Evolutionary conservation across 1,140 invertebrate species (phyloP), one percentile per base, ranked within the genome.

Genomic region (Fragariocoptes setiger): DNA sequence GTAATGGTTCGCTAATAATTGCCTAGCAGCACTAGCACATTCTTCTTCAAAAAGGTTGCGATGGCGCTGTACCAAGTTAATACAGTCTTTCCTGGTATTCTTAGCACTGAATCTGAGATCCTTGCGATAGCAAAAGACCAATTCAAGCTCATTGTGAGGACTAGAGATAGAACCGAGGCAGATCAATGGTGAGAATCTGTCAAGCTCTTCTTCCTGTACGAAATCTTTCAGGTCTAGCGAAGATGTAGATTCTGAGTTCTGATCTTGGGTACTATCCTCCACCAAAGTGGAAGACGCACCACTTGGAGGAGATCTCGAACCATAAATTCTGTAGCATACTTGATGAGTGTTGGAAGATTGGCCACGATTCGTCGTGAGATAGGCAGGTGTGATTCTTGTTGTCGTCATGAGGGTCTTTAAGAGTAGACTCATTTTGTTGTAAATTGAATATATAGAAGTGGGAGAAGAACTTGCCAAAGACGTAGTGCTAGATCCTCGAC

Each of bases 361-460:
- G 39, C 71, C 65, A 21, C 78, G 61, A 13, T 79, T 80, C 17
- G 42, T 45, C 14, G 90, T 56, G 58, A 79, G 79, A 55, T 88
- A 92, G 16, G 79, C 82, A 12, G 82, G 82, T 19, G 75, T 78
- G 21, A 77, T 71, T 56, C 83, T 66, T 3, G 79, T 80, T 1
- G 85, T 68, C 16, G 74, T 72, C 25, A 90, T 67, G 14, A 90
- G 60, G 0, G 80, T 83, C 53, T 88, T 88, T 0, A 90, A 58
- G 45, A 90, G 64, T 39, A 78, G 69, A 21, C 76, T 71, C 75
- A 90, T 82, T 52, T 76, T 65, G 52, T 77, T 82, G 52, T 88
- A 86, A 4, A 47, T 21, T 51, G 77, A 80, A 52, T 88, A 86
- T 4, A 50, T 21, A 8, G 36, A 20, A 35, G 38, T 42, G 17